Base-by-base conservation (phyloP, 2,888 invertebrate genomes). In the Noctuana brunneofusca region DNA sequence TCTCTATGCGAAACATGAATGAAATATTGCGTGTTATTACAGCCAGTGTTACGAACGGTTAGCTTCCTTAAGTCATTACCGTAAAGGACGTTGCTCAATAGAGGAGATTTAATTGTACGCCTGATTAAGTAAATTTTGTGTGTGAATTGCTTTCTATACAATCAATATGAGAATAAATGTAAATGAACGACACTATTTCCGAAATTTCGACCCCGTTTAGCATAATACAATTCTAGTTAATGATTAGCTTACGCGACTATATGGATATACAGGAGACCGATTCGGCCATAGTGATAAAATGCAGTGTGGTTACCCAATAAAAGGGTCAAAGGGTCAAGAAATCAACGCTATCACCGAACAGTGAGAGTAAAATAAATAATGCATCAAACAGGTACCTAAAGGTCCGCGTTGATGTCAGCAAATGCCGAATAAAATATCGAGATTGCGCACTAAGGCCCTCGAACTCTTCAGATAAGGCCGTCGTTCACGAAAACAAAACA, bases 371-470 rank as follows among this genome's bases (percentile, higher is more conserved):
- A 50, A 50, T 50, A 30, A 50, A 50, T 16, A 50, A 30, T 50
- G 50, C 50, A 55, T 27, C 27, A 2, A 41, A 43, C 54, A 56
- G 46, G 56, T 43, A 48, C 49, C 32, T 11, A 54, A 38, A 54
- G 3, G n/a, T 11, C 27, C 65, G 77, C 75, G 82, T 78, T 73
- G 76, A 75, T 80, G 81, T 79, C 83, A 77, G 65, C 70, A 75
- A 75, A 75, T 78, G 79, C 75, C 76, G 75, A 81, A 83, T 82
- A 82, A 84, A 81, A 80, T 74, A 78, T 74, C 66, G 54, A 43
- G 75, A 79, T 86, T 87, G 74, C 81, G 79, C 83, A 84, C 84
- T 76, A 69, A 64, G 69, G 75, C 77, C 74, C 79, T 79, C 81
- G 75, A 75, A 75, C 75, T 38, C 30, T 22, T 65, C 64, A 56